Percentiles rank a stretch among this genome's conserved stretches.
Conservation (phyloP, 2,113 vertebrate species). For the Cranoglanis bouderius region DNA sequence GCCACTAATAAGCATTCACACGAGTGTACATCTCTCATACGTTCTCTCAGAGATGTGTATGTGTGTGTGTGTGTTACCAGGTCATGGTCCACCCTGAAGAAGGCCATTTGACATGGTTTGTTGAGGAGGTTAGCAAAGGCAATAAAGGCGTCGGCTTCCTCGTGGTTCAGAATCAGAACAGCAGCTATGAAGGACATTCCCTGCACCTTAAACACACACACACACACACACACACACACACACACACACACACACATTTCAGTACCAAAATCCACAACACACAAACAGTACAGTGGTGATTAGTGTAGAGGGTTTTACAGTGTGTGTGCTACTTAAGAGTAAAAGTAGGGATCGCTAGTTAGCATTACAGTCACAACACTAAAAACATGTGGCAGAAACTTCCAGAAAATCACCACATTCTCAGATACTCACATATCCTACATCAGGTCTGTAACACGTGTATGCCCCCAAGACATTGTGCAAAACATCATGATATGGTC, state of each 20-base stretch:
- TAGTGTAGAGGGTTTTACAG: not conserved
- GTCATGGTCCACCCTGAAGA: constrained; percentile 96
- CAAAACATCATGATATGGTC: constrained; percentile 95
- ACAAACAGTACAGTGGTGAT: not conserved
- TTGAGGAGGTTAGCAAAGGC: constrained; percentile 98
- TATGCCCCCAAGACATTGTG: constrained; percentile 95
- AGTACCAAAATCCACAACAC: not conserved
- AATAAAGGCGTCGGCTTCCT: constrained; percentile 97
- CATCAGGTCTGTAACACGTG: constrained; percentile 96
- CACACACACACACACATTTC: constrained; percentile 11
- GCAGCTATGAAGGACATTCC: constrained; percentile 99
- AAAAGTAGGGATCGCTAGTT: not conserved
- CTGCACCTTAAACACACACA: constrained; percentile 81
- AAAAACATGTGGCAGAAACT: not conserved
- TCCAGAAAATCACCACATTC: not conserved
- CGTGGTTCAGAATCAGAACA: constrained; percentile 95
- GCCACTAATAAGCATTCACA: too few relatives aligned
- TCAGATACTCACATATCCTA: constrained; percentile 90
- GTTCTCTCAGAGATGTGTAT: not conserved
- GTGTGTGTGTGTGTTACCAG: constrained; percentile 76
- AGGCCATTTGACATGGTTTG: constrained; percentile 96
- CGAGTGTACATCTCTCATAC: too few relatives aligned
- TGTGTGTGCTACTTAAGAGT: not conserved
- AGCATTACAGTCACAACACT: not conserved
- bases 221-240: constrained; percentile 1